Percentiles rank a stretch among this genome's conserved stretches.
These are phyloP conservation scores for Acropora tenuis DNA, from an alignment of 64 coral and sea anemone species.

Conservation along the genomic window DNA sequence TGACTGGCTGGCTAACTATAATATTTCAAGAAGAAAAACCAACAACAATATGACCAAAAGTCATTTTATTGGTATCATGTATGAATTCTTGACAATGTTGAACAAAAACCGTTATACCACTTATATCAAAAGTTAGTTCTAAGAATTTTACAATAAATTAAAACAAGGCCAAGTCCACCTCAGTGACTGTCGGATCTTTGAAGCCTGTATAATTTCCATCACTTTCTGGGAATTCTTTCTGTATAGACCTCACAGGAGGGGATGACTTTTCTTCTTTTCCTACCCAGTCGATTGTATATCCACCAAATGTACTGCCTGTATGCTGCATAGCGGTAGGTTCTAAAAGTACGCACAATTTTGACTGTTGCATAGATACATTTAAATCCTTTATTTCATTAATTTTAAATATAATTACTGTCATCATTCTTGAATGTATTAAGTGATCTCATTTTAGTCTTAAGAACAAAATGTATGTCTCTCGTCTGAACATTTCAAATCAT, in stretches of 20 bases:
- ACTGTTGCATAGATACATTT: neutral
- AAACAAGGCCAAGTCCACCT: slow-evolving; percentile 18
- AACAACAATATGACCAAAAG: neutral
- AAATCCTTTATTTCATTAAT: neutral
- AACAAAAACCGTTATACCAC: neutral
- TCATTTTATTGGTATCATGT: neutral
- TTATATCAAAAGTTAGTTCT: neutral
- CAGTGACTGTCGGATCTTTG: slow-evolving; percentile 47
- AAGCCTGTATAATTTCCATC: neutral
- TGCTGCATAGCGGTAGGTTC: slow-evolving; percentile 57
- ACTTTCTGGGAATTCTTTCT: slow-evolving; percentile 33
- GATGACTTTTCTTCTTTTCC: slow-evolving; percentile 23
- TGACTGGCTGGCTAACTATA: neutral
- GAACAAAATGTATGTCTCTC: too few relatives aligned
- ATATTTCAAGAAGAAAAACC: neutral
- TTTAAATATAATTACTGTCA: neutral
- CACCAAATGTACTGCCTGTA: slow-evolving; percentile 56
- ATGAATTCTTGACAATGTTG: neutral
- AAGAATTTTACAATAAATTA: slow-evolving; percentile 3
- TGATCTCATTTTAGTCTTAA: too few relatives aligned
- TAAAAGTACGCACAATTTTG: neutral
- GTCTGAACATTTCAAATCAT: too few relatives aligned
- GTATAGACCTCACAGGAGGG: slow-evolving; percentile 23
- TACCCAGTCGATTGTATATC: slow-evolving; percentile 32
- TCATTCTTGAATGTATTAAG: neutral